Base-by-base conservation (phyloP, 1,140 invertebrate species). In the Drosophila sp. region DNA sequence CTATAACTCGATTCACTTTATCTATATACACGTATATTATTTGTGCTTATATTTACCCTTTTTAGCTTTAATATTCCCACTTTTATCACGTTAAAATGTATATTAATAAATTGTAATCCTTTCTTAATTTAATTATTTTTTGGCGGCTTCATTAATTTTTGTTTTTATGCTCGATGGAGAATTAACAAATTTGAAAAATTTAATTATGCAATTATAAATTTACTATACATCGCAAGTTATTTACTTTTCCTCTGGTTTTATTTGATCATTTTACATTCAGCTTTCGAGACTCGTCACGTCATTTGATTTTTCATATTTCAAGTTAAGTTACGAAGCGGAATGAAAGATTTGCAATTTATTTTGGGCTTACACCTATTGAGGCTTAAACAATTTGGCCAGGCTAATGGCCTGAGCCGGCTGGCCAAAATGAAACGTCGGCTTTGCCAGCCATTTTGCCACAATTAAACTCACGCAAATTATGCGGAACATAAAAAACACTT, bases 391-490 rank as follows among this genome's bases (percentile, higher is more conserved):
- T 61, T 48, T 50, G 41, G 40, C 9, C 7, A n/a, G 34, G 7
- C 77, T 77, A 84, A 84, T 84, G 61, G 59, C 38, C 72, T 38
- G 34, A 61, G 43, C 56, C 27, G 48, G 48, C 18, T 66, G 76
- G 72, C 45, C 46, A 41, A 45, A 74, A 57, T 32, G 32, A 36
- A 34, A 38, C 21, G 59, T 50, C 27, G 13, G 40, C 14, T 43
- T 40, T 43, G 46, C 34, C 59, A 41, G 43, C 48, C 29, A 38
- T 51, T 63, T 61, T 25, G 53, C 78, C 83, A 89, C 83, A 87
- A 87, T 87, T 87, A 87, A 87, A 82, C 51, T 65, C 72, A 79
- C 83, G 78, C 82, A 89, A 87, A 86, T 87, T 78, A 58, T 72
- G 82, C 38, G 46, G 59, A 61, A 64, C 41, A 72, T 63, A 69